Evolutionary conservation across 2,113 vertebrate species (phyloP).

Genomic region (Ranitomeya variabilis): DNA sequence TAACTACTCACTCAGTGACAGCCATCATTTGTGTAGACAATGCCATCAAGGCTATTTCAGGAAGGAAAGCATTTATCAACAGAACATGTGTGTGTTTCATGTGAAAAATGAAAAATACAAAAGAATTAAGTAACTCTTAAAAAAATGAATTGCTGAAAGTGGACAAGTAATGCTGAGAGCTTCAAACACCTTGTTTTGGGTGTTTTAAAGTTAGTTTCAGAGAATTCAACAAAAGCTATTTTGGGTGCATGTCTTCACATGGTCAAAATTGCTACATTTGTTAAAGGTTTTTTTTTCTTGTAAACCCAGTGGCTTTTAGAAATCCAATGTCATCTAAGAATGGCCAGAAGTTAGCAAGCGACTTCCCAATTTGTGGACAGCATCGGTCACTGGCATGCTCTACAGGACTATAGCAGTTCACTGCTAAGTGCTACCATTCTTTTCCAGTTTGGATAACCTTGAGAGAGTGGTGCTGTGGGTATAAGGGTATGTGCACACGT

Average conservation of each 20-base stretch:
- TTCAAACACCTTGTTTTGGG: not conserved
- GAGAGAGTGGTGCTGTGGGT: too few relatives aligned
- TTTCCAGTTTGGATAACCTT: too few relatives aligned
- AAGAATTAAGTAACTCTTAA: not conserved
- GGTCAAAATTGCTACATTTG: not conserved
- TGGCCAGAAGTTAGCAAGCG: too few relatives aligned
- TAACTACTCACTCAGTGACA: constrained; percentile 5
- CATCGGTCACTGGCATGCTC: too few relatives aligned
- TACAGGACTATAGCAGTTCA: too few relatives aligned
- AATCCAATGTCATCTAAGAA: too few relatives aligned
- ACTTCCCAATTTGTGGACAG: too few relatives aligned
- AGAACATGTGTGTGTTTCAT: not conserved
- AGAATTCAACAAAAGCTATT: not conserved
- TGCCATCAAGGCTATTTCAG: not conserved
- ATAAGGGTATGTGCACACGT: too few relatives aligned
- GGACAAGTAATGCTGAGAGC: not conserved
- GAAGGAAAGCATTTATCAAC: constrained; percentile 1
- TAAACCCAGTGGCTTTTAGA: too few relatives aligned
- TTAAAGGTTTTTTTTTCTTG: not conserved
- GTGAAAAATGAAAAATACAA: not conserved
- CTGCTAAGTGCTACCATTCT: too few relatives aligned
- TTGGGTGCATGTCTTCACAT: too few relatives aligned
- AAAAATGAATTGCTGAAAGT: not conserved
- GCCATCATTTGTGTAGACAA: constrained; percentile 1
- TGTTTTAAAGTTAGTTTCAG: not conserved